Evolutionary conservation across 37 sponge, comb jelly and placozoan species (phyloP).

Genomic region (Aphrocallistes beatrix): DNA sequence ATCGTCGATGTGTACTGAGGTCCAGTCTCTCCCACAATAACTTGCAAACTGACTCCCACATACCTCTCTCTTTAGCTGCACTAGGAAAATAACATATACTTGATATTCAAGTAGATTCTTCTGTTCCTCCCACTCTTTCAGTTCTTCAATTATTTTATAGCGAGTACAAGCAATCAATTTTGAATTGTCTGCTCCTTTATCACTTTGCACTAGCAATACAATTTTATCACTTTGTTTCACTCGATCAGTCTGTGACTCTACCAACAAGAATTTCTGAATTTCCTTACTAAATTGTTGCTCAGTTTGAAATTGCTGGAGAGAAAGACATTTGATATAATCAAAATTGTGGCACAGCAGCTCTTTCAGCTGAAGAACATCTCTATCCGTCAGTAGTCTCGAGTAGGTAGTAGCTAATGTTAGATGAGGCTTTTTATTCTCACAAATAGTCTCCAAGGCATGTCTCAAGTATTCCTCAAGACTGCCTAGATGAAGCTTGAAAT

Average conservation of each 20-base stretch:
- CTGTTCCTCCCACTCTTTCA: neutral
- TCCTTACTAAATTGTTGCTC: neutral
- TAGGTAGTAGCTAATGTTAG: neutral
- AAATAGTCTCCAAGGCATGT: neutral
- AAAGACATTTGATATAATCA: neutral
- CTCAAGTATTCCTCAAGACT: neutral
- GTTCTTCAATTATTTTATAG: neutral
- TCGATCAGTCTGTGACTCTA: neutral
- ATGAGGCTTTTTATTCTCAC: neutral
- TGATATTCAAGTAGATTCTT: neutral
- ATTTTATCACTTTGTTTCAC: neutral
- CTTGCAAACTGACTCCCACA: neutral
- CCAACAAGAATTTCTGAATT: neutral
- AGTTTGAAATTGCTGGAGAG: neutral
- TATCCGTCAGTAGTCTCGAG: neutral
- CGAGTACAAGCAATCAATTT: slow-evolving; percentile 8
- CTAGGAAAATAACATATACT: neutral
- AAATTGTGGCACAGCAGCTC: neutral
- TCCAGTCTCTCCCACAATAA: slow-evolving; percentile 9
- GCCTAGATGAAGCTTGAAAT: slow-evolving; percentile 1
- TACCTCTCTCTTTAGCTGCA: neutral
- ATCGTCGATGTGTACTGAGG: neutral
- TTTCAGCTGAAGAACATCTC: neutral
- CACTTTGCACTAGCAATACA: neutral
- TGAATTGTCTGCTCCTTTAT: neutral